phyloP scores from a whole-genome alignment of 35 echinoderm and acorn worm genomes.

The Anneissia japonica region DNA sequence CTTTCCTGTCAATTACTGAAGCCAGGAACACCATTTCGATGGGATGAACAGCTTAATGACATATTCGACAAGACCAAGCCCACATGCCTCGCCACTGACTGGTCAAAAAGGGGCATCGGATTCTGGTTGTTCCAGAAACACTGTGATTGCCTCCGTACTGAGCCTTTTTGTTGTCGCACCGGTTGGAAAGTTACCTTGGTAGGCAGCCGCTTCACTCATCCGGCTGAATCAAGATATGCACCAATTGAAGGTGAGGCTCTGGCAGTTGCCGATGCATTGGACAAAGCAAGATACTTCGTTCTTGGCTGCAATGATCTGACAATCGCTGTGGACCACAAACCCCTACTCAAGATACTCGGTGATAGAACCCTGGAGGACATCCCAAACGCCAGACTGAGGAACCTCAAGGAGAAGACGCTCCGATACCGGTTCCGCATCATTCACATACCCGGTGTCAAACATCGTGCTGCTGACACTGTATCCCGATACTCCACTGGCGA shows the following conservation, averaged over 20 bases:
- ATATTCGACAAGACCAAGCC: constrained; percentile 32
- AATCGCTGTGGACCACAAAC: constrained; percentile 56
- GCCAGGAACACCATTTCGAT: not conserved
- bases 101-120: constrained; percentile 33
- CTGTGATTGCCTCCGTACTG: constrained; percentile 2
- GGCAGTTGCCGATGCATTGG: constrained; percentile 17
- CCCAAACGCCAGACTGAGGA: constrained; percentile 34
- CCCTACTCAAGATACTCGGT: constrained; percentile 38
- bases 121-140: constrained; percentile 27
- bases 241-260: constrained; percentile 45
- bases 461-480: constrained; percentile 28
- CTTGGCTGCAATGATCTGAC: constrained; percentile 52
- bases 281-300: constrained; percentile 45
- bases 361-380: constrained; percentile 41
- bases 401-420: constrained; percentile 35
- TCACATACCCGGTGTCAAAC: constrained; percentile 13
- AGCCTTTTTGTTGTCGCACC: constrained; percentile 23
- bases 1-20: constrained; percentile 39
- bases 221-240: constrained; percentile 31
- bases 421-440: constrained; percentile 14
- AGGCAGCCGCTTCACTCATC: too few relatives aligned
- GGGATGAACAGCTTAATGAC: constrained; percentile 9
- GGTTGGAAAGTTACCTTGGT: constrained; percentile 20
- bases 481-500: not conserved
- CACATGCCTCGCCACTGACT: constrained; percentile 23